Evolutionary conservation across 1,140 invertebrate genomes (phyloP).

Genomic region (Drosophila pallidifrons): DNA sequence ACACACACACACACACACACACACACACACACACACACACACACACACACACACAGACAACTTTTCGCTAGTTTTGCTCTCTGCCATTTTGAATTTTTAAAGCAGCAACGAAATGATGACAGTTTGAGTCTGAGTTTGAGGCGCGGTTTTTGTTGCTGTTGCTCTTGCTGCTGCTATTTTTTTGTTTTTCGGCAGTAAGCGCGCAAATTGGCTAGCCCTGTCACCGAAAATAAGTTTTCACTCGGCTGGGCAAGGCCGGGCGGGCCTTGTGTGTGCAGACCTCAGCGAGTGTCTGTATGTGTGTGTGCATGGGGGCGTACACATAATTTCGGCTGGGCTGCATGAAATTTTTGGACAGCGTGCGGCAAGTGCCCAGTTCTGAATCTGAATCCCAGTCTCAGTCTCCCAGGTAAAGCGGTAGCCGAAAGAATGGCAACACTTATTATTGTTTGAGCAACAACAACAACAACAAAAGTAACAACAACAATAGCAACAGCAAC

Average conservation of each 20-base stretch:
- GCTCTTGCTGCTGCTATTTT: constrained; percentile 34
- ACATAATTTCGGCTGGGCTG: constrained; percentile 78
- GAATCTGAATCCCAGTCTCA: constrained; percentile 38
- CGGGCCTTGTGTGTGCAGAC: neutral
- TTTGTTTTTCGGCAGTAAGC: constrained; percentile 67
- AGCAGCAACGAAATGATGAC: constrained; percentile 34
- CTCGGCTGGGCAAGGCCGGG: constrained; percentile 29
- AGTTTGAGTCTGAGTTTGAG: constrained; percentile 35
- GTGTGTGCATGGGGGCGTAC: constrained; percentile 65
- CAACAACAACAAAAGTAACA: constrained; percentile 38
- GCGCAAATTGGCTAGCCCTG: constrained; percentile 77
- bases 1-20: constrained; percentile 25
- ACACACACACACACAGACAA: constrained; percentile 30
- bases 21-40: constrained; percentile 26
- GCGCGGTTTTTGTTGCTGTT: constrained; percentile 55
- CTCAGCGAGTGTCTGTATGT: constrained; percentile 5
- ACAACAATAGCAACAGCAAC: constrained; percentile 14
- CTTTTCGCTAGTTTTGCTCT: constrained; percentile 66
- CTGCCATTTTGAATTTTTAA: constrained; percentile 77
- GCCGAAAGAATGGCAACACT: constrained; percentile 74
- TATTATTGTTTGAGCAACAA: constrained; percentile 77
- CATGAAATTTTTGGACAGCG: constrained; percentile 76
- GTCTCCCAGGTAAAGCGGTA: constrained; percentile 59
- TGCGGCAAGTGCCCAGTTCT: constrained; percentile 35
- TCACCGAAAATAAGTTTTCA: constrained; percentile 65